Evolutionary conservation across 1,140 invertebrate genomes (phyloP), one percentile per base, ranked within the genome.

Genomic region (Plodia interpunctella): DNA sequence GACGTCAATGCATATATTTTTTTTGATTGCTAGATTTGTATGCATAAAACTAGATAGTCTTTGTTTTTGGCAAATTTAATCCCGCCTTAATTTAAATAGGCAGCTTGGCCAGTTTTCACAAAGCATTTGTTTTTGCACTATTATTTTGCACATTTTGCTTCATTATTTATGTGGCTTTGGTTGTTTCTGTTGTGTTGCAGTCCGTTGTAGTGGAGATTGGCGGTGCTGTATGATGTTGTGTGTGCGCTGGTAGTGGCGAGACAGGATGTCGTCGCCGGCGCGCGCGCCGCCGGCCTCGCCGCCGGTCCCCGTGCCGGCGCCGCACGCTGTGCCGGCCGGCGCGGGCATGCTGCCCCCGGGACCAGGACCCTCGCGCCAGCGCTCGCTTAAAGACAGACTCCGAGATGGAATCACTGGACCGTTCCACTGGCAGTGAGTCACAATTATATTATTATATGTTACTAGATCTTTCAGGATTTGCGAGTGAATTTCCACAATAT

Each of bases 361-460:
- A 49, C 92, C 92, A n/a, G 92, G 91, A 19, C 91, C 92, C 19
- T 91, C 92, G 63, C 76, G 93, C 50, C 90, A 93, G 66, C 92
- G 93, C 35, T 93, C 92, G 0, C 81, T 95, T 68, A 94, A 94
- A 78, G 94, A 95, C 78, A 91, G 94, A 18, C 91, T 95, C 44
- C 92, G 93, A 75, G 94, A 95, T 52, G 94, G 94, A 70, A 94
- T 95, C 81, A 93, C 93, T 28, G 93, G 93, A 77, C 93, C 93
- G 80, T 94, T 94, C 74, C 92, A 92, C 66, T 94, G 94, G 94
- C 94, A 94, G 94, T 94, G 91, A 94, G 94, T 94, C 11, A 21
- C 19, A 20, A 9, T 21, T 11, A 8, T 9, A 0, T 53, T 13
- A 25, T 13, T 53, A 0, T 53, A 10, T 51, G 0, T 17, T 51